Evolutionary conservation across 2,888 invertebrate species (phyloP).

Genomic region (Drosophila prolongata): DNA sequence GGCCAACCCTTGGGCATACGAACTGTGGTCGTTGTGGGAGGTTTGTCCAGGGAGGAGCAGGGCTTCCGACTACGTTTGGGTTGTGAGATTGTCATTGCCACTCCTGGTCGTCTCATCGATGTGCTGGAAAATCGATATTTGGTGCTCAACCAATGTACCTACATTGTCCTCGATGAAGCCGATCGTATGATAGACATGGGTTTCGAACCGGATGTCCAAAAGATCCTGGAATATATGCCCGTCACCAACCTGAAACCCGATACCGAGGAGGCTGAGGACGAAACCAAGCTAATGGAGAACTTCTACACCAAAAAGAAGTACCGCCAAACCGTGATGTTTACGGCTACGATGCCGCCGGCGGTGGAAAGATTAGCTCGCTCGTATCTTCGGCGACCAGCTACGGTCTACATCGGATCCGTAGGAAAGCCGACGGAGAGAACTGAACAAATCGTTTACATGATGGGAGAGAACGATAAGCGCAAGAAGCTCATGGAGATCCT

Average conservation of each 20-base stretch:
- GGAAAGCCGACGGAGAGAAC: conserved; percentile 99
- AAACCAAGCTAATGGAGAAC: conserved; percentile 94
- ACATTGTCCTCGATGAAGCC: conserved; percentile 97
- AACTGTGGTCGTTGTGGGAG: conserved; percentile 99
- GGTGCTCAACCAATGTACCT: conserved; percentile 98
- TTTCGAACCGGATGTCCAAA: conserved; percentile 99
- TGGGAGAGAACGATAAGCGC: conserved; percentile 97
- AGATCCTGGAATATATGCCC: conserved; percentile 98
- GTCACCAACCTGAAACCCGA: conserved; percentile 99
- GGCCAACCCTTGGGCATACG: conserved; percentile 96
- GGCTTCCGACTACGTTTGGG: conserved; percentile 98
- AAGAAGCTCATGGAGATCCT: conserved; percentile 98
- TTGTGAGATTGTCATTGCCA: conserved; percentile 99
- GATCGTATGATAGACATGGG: conserved; percentile 99
- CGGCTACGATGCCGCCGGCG: conserved; percentile 99
- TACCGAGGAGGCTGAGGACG: conserved; percentile 98
- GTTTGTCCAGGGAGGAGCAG: conserved; percentile 98
- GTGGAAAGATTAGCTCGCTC: conserved; percentile 98
- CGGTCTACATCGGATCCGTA: conserved; percentile 98
- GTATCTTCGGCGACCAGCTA: conserved; percentile 97
- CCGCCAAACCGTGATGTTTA: conserved; percentile 99
- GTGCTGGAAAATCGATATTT: conserved; percentile 99
- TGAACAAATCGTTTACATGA: conserved; percentile 98
- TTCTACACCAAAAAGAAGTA: conserved; percentile 98
- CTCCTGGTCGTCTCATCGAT: conserved; percentile 99